Base-by-base conservation (phyloP, 2,797 vertebrate genomes). In the Syndactyla subalaris region DNA sequence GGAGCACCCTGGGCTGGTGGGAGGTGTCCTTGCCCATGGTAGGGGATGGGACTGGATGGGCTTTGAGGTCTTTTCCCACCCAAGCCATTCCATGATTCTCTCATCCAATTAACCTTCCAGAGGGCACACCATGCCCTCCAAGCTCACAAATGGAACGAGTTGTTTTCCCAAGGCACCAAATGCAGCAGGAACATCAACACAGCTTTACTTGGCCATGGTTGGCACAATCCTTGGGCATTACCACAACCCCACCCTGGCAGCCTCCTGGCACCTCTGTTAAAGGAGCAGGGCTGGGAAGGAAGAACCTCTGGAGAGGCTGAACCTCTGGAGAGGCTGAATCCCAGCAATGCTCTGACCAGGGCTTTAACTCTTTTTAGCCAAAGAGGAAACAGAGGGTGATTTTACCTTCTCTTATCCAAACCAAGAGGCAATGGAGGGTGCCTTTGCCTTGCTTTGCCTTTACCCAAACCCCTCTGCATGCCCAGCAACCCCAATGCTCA, bases 401-500 rank as follows among this genome's bases (percentile, higher is more conserved):
- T 73, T 65, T 14, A 83, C 9, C 41, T 49, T 4, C 18, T 14
- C 11, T 36, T 38, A 36, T 27, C 4, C 5, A 10, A 23, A 10
- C 24, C 12, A 29, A 30, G 20, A 14, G 10, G 22, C 30, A 66
- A 13, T 41, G 16, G 41, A 34, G 41, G 14, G 11, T 8, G 12
- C 6, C 36, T 46, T 36, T 4, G 43, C 18, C 19, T 22, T 5
- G 4, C 24, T 77, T 24, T 59, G 23, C 77, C 77, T 27, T 52
- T 1, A 29, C 30, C n/a, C 49, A 27, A 54, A 6, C 7, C n/a
- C 30, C 12, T 1, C 29, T 22, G 38, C 39, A 22, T 17, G 49
- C 2, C 48, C 49, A 6, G 61, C 65, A 3, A 30, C 39, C 10
- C 17, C 0, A 6, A 2, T 0, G 14, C 34, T 46, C 23, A 7